phyloP scores from a whole-genome alignment of 2,113 vertebrate species.

The Ramphastos sulfuratus region DNA sequence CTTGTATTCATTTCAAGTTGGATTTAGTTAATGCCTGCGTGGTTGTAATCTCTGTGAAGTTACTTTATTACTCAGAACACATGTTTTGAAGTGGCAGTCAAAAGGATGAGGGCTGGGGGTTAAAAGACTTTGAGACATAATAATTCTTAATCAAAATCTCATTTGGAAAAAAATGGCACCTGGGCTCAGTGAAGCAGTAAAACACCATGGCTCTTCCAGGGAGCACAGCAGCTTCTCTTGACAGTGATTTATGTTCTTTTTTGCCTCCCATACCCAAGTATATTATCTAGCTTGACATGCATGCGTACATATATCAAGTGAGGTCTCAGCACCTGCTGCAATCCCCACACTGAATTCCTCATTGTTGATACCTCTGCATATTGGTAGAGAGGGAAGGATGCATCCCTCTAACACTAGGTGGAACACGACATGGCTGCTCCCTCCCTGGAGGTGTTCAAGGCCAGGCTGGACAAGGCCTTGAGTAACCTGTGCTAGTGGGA shows the following conservation, averaged over 20 bases:
- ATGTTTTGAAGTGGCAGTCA: slow-evolving; percentile 58
- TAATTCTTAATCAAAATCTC: slow-evolving; percentile 75
- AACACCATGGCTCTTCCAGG: slow-evolving; percentile 42
- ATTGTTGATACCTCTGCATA: slow-evolving; percentile 22
- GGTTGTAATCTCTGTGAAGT: slow-evolving; percentile 13
- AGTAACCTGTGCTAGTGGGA: no score
- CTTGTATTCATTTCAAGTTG: slow-evolving; percentile 16
- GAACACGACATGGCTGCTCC: neutral
- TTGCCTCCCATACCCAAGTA: slow-evolving; percentile 42
- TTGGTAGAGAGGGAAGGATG: neutral
- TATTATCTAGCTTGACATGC: slow-evolving; percentile 74
- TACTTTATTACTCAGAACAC: slow-evolving; percentile 49
- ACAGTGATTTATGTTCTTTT: slow-evolving; percentile 79
- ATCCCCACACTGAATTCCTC: slow-evolving; percentile 39
- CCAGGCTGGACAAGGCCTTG: no score
- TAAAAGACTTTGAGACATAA: slow-evolving; percentile 56
- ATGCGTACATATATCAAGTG: slow-evolving; percentile 72
- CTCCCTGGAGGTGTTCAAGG: no score
- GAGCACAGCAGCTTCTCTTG: slow-evolving; percentile 52
- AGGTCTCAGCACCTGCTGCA: slow-evolving; percentile 52
- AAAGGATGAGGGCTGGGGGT: slow-evolving; percentile 38
- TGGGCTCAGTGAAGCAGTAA: slow-evolving; percentile 40
- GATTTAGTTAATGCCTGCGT: slow-evolving; percentile 13
- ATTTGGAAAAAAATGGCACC: slow-evolving; percentile 49
- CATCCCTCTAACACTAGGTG: neutral